A percentile compares a stretch with the other conserved stretches of the same genome.
Evolutionary conservation across 2,113 vertebrate species (phyloP).

Genomic region (Pedetes capensis): DNA sequence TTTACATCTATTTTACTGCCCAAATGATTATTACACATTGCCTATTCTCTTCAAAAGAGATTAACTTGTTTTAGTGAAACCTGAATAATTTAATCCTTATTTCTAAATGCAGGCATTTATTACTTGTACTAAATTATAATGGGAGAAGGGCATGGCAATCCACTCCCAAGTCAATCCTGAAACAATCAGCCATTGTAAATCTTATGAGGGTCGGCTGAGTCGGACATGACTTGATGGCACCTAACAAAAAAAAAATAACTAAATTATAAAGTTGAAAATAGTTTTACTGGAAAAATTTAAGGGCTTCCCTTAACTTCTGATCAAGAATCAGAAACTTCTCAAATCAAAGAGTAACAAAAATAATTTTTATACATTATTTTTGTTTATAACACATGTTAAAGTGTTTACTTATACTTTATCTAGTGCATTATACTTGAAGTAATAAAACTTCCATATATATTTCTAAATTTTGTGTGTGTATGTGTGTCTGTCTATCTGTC

Average conservation of each 20-base stretch:
- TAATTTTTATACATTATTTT: not conserved
- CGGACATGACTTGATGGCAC: no score
- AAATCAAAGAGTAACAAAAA: not conserved
- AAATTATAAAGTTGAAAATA: constrained; percentile 43
- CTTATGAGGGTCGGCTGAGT: no score
- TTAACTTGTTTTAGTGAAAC: constrained; percentile 10
- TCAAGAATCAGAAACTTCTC: not conserved
- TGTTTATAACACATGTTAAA: constrained; percentile 31
- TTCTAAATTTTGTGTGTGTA: not conserved
- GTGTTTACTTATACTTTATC: not conserved
- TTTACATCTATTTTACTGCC: not conserved
- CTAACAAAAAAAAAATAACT: no score
- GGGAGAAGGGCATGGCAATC: no score
- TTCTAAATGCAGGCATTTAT: constrained; percentile 50
- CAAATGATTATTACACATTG: constrained; percentile 19
- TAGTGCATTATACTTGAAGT: not conserved
- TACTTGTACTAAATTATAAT: constrained; percentile 26
- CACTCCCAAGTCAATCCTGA: no score
- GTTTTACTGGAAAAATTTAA: constrained; percentile 24
- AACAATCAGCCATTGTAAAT: no score
- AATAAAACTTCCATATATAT: not conserved
- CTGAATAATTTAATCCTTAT: constrained; percentile 17
- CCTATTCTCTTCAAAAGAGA: not conserved
- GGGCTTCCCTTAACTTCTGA: not conserved
- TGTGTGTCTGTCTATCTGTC: no score